Conservation (phyloP, 2,888 invertebrate species). For the Drosophila falleni region DNA sequence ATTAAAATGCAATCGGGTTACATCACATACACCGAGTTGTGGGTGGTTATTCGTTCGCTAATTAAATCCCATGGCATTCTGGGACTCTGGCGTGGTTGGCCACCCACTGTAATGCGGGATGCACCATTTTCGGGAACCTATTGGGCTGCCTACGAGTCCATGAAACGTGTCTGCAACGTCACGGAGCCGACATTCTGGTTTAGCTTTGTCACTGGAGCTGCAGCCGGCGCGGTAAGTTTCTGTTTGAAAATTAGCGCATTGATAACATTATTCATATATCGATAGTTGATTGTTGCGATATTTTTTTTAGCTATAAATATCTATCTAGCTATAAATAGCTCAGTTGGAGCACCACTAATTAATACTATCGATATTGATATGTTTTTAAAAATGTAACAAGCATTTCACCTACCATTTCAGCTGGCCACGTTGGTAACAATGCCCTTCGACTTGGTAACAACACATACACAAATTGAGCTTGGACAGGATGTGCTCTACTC, state of each 20-base stretch:
- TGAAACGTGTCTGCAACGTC: constrained; percentile 87
- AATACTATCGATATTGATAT: neutral
- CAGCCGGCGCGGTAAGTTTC: constrained; percentile 61
- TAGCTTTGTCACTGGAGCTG: constrained; percentile 66
- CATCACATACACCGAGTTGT: constrained; percentile 88
- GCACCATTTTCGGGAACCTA: constrained; percentile 89
- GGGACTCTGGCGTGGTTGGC: constrained; percentile 92
- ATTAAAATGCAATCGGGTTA: constrained; percentile 98
- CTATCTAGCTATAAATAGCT: no score
- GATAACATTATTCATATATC: neutral
- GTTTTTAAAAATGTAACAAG: neutral
- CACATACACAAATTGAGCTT: constrained; percentile 69
- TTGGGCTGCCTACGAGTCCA: constrained; percentile 93
- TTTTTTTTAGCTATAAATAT: no score
- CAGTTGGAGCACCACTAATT: neutral
- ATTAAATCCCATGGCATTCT: constrained; percentile 89
- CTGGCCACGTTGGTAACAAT: constrained; percentile 71
- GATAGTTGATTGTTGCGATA: neutral
- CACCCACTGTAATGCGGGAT: constrained; percentile 71
- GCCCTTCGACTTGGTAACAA: constrained; percentile 71
- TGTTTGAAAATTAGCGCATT: neutral
- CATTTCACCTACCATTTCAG: constrained; percentile 33
- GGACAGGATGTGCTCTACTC: constrained; percentile 66
- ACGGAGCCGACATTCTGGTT: constrained; percentile 61
- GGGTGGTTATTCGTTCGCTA: constrained; percentile 87